Base-by-base conservation (phyloP, 2,113 vertebrate species). In the Ariopsis seemanni region DNA sequence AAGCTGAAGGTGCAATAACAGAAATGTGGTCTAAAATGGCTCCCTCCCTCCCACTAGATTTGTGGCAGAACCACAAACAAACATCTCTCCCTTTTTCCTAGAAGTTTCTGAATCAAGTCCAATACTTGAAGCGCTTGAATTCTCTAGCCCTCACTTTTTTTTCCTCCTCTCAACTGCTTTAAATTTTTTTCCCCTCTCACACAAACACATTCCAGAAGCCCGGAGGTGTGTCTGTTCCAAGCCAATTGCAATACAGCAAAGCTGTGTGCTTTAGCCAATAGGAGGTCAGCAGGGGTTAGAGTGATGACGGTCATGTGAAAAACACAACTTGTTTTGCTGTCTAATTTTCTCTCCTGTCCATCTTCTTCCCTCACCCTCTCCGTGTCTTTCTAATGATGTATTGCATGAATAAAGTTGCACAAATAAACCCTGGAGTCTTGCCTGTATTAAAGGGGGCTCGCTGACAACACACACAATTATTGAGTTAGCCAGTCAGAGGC, bases 181-280 rank as follows among this genome's bases (percentile, higher is more conserved):
- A 88, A 82, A 83, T 65, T 15, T 83, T 89, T 90, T 88, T 92
- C 50, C 14, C 25, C 25, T 14, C 25, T 18, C 52, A 88, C 93
- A 94, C 91, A 95, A 97, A 95, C 95, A 96, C 92, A 96, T 94
- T 96, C 87, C 94, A 94, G 94, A 94, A 95, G 93, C 95, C 87
- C 93, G 95, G 96, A 96, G 97, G 96, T 95, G 96, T 97, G 96
- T 94, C 92, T 52, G 91, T 0, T 72, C 69, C 87, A 25, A 85
- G 92, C 96, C 96, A 97, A 97, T 97, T 62, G 88, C 14, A 5
- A 89, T 88, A 27, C 86, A 81, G 72, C 69, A 72, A 88, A 88
- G 91, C 30, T 0, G 53, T 67, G 69, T 71, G 50, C 69, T 87
- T 90, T 75, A 84, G 90, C 93, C 86, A 93, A 94, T 95, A 80